Evolutionary conservation across 2,113 vertebrate species (phyloP), one percentile per base, ranked within the genome.

Genomic region (Channa argus): DNA sequence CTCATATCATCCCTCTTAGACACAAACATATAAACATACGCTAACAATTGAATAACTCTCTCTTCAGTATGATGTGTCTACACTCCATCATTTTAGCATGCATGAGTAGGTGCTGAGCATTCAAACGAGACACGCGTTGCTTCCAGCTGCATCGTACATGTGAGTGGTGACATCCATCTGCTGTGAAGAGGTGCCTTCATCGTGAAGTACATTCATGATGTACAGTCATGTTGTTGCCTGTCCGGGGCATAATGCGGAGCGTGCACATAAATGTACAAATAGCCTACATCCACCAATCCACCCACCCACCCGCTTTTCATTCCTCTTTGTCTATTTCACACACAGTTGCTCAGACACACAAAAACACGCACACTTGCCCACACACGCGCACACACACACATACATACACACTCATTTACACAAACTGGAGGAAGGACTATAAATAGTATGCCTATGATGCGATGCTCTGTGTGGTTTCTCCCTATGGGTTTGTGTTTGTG

Each of bases 401-500:
- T 4, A 49, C 13, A 24, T 74, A 62, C 85, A 74, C 79, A 73
- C 72, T 60, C 85, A 76, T 82, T 87, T 91, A 79, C 76, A 87
- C 81, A 87, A 89, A 87, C 69, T 84, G 77, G 74, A 88, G 82
- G 56, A 87, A 79, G 82, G 73, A 85, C 89, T 93, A 93, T 92
- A 92, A 94, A 93, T 92, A 93, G 93, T 89, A 69, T 56, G 81
- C 75, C 77, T 86, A 88, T 92, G 88, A 92, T 92, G 86, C 75
- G 85, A 88, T 88, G 83, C 79, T 87, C 86, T 89, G 83, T 88
- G 88, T 88, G 90, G 89, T 86, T 92, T 86, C 76, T 92, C 89
- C 91, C 92, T 73, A 77, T 92, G 89, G 91, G 88, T 89, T 87
- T 88, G 82, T 91, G 83, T 72, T 80, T 89, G 85, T 86, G 87